These are phyloP conservation scores for Macrotus californicus DNA, from an alignment of 2,113 vertebrate genomes.

Conservation along the genomic window DNA sequence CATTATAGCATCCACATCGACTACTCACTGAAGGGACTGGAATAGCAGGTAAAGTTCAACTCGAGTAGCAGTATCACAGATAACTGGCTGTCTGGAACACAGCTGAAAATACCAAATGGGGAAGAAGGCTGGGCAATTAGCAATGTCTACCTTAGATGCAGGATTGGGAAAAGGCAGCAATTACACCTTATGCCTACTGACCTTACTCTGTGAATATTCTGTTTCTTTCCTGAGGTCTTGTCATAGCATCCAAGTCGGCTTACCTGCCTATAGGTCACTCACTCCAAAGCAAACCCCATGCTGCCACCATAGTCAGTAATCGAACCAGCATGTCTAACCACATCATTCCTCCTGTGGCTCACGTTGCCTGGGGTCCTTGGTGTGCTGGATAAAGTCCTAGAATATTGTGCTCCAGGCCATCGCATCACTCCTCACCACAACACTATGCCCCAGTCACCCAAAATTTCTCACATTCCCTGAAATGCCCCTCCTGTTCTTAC, in stretches of 20 bases:
- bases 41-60: background rate
- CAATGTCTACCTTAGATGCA: background rate
- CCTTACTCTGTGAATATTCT: background rate
- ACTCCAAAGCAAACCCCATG: background rate
- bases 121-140: background rate
- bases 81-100: background rate
- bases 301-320: background rate
- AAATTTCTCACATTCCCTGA: background rate
- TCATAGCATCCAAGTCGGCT: background rate
- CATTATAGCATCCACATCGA: background rate
- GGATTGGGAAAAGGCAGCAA: background rate
- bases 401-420: background rate
- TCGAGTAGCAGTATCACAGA: background rate
- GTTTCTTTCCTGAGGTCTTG: background rate
- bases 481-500: background rate
- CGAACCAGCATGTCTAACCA: background rate
- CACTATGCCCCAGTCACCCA: too few species aligned
- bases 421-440: background rate
- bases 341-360: background rate
- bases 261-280: background rate
- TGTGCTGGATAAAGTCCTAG: accelerated
- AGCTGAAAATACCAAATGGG: background rate
- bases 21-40: background rate
- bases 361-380: background rate
- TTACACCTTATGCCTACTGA: background rate